These are phyloP conservation scores for Aspidapion aeneum DNA, from an alignment of 2,888 invertebrate genomes.

Conservation along the genomic window DNA sequence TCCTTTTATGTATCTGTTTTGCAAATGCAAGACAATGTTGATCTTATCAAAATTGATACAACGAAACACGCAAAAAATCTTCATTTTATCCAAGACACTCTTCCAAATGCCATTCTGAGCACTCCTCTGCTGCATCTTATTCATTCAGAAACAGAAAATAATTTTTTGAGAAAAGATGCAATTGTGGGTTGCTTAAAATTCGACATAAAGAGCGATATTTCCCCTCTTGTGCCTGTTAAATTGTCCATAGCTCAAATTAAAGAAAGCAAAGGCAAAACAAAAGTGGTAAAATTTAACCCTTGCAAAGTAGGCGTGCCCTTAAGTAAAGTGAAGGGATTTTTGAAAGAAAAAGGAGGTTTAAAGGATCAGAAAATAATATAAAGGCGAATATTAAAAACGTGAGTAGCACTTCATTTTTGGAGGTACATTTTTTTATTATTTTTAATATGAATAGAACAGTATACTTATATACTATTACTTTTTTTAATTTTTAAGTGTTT, in stretches of 20 bases:
- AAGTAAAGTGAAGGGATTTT: conserved; percentile 40
- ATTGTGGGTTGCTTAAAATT: conserved; percentile 45
- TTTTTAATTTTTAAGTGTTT: too few species aligned
- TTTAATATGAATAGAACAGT: too few species aligned
- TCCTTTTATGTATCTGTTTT: too few species aligned
- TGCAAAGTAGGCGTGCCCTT: conserved; percentile 52
- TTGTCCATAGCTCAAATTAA: conserved; percentile 63
- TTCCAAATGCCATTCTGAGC: neutral
- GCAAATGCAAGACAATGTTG: too few species aligned
- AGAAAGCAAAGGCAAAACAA: conserved; percentile 61
- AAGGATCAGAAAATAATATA: conserved; percentile 23
- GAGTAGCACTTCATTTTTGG: too few species aligned
- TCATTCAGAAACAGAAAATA: conserved; percentile 8
- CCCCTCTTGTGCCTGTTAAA: conserved; percentile 50
- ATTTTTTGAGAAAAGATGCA: conserved; percentile 21
- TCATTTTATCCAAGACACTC: neutral
- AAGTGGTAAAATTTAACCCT: conserved; percentile 61
- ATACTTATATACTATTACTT: too few species aligned
- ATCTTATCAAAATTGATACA: too few species aligned
- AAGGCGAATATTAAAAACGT: conserved; percentile 46
- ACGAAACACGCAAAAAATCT: neutral
- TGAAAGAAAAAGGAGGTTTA: conserved; percentile 11
- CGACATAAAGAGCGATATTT: conserved; percentile 44
- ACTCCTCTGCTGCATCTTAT: neutral
- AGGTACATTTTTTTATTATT: too few species aligned